Percentiles rank a stretch among this genome's conserved stretches.
phyloP scores from a whole-genome alignment of 2,888 invertebrate species.

The Andrena marginata region DNA sequence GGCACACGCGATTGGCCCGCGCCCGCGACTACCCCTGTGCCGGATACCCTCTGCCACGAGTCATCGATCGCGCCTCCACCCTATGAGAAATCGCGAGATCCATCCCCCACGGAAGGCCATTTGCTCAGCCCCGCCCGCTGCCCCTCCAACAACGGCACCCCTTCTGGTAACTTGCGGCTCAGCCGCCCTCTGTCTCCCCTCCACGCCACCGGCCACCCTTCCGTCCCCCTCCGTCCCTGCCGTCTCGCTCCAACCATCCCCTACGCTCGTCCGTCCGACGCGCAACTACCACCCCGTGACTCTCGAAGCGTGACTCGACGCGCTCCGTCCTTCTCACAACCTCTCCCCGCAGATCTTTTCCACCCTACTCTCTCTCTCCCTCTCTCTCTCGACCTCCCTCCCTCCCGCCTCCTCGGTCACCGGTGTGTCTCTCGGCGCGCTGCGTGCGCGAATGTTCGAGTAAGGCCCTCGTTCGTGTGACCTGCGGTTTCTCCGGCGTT shows the following conservation, averaged over 20 bases:
- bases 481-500: constrained; percentile 81
- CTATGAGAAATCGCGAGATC: constrained; percentile 79
- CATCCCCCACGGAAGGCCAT: constrained; percentile 76
- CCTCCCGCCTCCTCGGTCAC: constrained; percentile 25
- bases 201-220: constrained; percentile 37
- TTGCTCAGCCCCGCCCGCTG: constrained; percentile 73
- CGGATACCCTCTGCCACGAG: constrained; percentile 72
- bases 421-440: constrained; percentile 38
- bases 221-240: constrained; percentile 35
- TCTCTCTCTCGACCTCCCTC: constrained; percentile 33
- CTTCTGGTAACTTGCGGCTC: constrained; percentile 68
- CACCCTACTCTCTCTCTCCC: constrained; percentile 25
- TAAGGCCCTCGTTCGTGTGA: constrained; percentile 75
- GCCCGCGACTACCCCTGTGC: constrained; percentile 77
- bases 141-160: constrained; percentile 64
- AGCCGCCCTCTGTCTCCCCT: constrained; percentile 65
- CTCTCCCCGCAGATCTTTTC: constrained; percentile 39
- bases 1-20: constrained; percentile 78
- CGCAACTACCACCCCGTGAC: constrained; percentile 69
- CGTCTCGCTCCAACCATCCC: constrained; percentile 41
- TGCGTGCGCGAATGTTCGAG: constrained; percentile 70
- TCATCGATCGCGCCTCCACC: constrained; percentile 82
- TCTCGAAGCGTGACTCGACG: constrained; percentile 61
- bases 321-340: constrained; percentile 33
- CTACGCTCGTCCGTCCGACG: constrained; percentile 58